Evolutionary conservation across 2,113 vertebrate genomes (phyloP), one percentile per base, ranked within the genome.

Genomic region (Phoxinus phoxinus): DNA sequence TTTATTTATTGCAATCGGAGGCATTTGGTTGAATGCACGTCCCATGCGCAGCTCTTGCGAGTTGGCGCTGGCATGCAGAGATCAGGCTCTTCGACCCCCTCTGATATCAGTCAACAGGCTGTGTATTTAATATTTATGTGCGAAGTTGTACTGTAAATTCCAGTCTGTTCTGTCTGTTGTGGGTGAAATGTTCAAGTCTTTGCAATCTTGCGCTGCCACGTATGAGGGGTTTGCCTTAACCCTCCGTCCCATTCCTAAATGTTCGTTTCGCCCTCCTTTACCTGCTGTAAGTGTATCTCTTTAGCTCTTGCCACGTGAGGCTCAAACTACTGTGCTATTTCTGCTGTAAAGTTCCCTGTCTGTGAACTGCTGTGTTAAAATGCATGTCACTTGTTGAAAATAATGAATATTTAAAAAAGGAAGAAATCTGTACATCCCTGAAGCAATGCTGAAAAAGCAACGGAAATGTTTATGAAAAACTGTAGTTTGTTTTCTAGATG

Each of bases 351-450:
- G 74, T 37, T 88, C 86, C 86, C 88, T 69, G 92, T 94, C 91
- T 94, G 94, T 95, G 93, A 82, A 93, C 93, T 90, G 92, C 92
- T 93, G 91, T 94, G 91, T 91, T 93, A 83, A 90, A 91, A 59
- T 94, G 95, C 94, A 95, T 95, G 95, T 94, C 92, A 89, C 84
- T 91, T 88, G 65, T 91, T 88, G 65, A 85, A 53, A 76, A 86
- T 90, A 92, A 92, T 92, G 90, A 92, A 90, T 90, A 92, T 91
- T 91, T 93, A 93, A 92, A 86, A 87, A 85, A 88, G 91, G 90
- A 87, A 91, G 90, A 94, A 85, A 85, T 90, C 91, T 95, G 94
- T 95, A 94, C 92, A 94, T 94, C 94, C 94, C 86, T 84, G 86
- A 53, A 90, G 87, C 87, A 86, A 85, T 86, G 87, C 82, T 85